phyloP scores from a whole-genome alignment of 1,140 invertebrate genomes.

The Harlomillsia oculata region DNA sequence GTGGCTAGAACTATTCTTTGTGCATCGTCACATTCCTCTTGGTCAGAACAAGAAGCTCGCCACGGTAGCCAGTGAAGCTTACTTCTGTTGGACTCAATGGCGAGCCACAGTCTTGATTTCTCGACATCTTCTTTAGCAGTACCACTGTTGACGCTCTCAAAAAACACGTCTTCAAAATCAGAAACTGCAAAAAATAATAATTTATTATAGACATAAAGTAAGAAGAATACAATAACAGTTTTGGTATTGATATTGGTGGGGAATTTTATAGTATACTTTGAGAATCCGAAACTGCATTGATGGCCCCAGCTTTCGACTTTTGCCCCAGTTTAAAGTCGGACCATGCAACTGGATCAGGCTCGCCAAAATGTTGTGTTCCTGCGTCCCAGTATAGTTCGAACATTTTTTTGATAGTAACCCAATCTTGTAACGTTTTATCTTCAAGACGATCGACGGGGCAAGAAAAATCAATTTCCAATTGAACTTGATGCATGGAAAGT shows the following conservation, averaged over 20 bases:
- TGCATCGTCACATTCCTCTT: constrained; percentile 26
- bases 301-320: neutral
- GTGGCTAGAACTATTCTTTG: constrained; percentile 12
- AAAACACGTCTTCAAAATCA: constrained; percentile 25
- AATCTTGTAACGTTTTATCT: constrained; percentile 8
- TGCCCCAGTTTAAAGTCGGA: neutral
- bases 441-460: constrained; percentile 12
- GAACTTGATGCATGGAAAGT: constrained; percentile 23
- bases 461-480: constrained; percentile 31
- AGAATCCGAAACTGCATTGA: constrained; percentile 2
- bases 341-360: constrained; percentile 26
- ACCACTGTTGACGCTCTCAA: neutral
- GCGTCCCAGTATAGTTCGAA: constrained; percentile 33
- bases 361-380: constrained; percentile 30
- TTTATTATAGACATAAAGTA: neutral
- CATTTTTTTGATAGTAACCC: constrained; percentile 2
- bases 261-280: neutral
- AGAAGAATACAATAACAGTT: neutral
- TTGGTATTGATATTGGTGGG: neutral
- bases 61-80: constrained; percentile 28
- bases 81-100: constrained; percentile 22
- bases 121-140: neutral
- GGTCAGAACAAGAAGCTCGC: constrained; percentile 15
- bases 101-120: constrained; percentile 19
- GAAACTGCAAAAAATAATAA: constrained; percentile 7